Evolutionary conservation across 2,113 vertebrate genomes (phyloP), one percentile per base, ranked within the genome.

Genomic region (Morone chrysops): DNA sequence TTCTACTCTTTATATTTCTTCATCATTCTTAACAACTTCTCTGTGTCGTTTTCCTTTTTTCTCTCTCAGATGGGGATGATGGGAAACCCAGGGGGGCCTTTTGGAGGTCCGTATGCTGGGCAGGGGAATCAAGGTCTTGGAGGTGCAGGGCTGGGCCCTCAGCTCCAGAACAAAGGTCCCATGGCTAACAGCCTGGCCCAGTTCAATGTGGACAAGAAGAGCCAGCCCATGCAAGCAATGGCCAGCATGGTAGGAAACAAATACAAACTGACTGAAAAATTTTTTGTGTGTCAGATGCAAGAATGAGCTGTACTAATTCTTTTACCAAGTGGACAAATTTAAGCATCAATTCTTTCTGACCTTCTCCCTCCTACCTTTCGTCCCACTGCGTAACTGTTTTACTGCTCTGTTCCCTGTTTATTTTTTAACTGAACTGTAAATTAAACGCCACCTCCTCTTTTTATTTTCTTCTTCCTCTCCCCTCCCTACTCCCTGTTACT

Each of bases 171-270:
- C 93, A 99, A 99, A 94, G 92, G 96, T 87, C 96, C 96, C 51
- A 92, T 99, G 94, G 93, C 96, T 82, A 99, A 98, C 90, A 99
- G 92, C 61, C 93, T 99, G 90, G 94, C 97, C 74, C 97, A 97
- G 77, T 99, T 99, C 93, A 94, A 90, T 82, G 94, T 98, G 94
- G 98, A 99, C 87, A 99, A 99, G 95, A 99, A 99, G 89, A 91
- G 95, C 83, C 96, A 96, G 92, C 94, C 97, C 88, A 96, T 97
- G 86, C 93, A 96, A 93, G 96, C 96, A 93, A 96, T 99, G 94
- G 94, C 96, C 73, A 95, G 92, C 76, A 97, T 99, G 97, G 98
- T 99, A 90, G 89, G 97, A 45, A 75, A 53, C n/a, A 20, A 13
- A 40, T 61, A 38, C 12, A n/a, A n/a, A 41, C 5, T 31, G 5